A percentile compares a stretch with the other conserved stretches of the same genome.
Conservation (phyloP, 2,888 invertebrate genomes). For the Tryphoninae sp. region DNA sequence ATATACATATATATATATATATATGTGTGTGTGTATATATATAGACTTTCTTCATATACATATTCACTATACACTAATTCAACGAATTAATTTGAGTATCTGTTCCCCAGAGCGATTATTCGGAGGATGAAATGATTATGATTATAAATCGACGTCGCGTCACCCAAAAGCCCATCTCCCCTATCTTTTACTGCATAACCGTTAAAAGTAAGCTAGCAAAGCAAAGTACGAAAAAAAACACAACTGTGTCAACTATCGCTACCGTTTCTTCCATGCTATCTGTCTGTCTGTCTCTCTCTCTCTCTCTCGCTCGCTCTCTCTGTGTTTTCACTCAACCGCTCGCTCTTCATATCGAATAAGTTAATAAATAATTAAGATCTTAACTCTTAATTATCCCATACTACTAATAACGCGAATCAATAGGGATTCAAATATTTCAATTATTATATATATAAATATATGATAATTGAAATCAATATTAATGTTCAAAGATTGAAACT, state of each 20-base stretch:
- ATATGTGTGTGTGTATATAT: slow-evolving; percentile 19
- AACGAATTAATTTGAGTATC: slow-evolving; percentile 48
- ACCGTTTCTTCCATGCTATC: slow-evolving; percentile 20
- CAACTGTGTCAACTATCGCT: slow-evolving; percentile 43
- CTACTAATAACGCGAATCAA: slow-evolving; percentile 69
- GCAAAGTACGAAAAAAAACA: slow-evolving; percentile 58
- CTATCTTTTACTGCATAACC: slow-evolving; percentile 39
- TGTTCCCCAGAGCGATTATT: slow-evolving; percentile 22
- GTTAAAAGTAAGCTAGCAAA: slow-evolving; percentile 54
- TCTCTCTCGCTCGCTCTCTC: neutral
- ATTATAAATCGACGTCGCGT: slow-evolving; percentile 44
- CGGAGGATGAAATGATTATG: slow-evolving; percentile 43
- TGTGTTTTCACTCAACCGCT: slow-evolving; percentile 14
- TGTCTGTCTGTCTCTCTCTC: neutral
- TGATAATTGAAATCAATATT: slow-evolving; percentile 49
- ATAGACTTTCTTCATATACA: too few relatives aligned
- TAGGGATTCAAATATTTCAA: slow-evolving; percentile 70
- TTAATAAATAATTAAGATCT: slow-evolving; percentile 68
- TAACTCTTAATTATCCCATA: slow-evolving; percentile 64
- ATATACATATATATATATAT: slow-evolving; percentile 42
- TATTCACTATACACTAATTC: slow-evolving; percentile 52
- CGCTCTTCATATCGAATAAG: slow-evolving; percentile 59
- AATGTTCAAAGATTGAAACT: slow-evolving; percentile 63
- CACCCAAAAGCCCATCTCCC: slow-evolving; percentile 40
- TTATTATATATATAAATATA: slow-evolving; percentile 40